Evolutionary conservation across 2,113 vertebrate genomes (phyloP).

Genomic region (Corydoras maculifer): DNA sequence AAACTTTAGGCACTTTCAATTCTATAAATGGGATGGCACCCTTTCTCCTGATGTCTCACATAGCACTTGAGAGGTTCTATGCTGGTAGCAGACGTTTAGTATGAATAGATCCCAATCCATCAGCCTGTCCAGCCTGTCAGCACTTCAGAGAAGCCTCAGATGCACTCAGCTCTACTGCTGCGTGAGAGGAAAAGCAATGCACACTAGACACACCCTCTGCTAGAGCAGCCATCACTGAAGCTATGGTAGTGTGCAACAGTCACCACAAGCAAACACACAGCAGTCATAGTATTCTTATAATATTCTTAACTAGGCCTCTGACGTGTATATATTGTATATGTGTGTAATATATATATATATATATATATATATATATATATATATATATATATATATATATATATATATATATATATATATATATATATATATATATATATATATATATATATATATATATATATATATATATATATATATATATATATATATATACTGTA

Average conservation of each 20-base stretch:
- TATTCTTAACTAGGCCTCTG: no score
- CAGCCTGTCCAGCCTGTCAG: slow-evolving; percentile 32
- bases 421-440: no score
- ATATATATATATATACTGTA: no score
- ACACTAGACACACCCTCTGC: slow-evolving; percentile 12
- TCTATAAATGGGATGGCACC: slow-evolving; percentile 11
- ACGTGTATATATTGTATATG: no score
- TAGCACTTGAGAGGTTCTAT: slow-evolving; percentile 24
- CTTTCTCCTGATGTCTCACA: slow-evolving; percentile 19
- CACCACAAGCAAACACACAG: not conserved
- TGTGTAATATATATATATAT: no score
- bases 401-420: no score
- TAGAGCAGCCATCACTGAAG: slow-evolving; percentile 1
- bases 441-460: no score
- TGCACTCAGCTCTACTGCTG: slow-evolving; percentile 9
- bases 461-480: no score
- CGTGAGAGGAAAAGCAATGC: slow-evolving; percentile 1
- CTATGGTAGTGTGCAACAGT: not conserved
- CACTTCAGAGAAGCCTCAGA: slow-evolving; percentile 18
- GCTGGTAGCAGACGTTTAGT: slow-evolving; percentile 17
- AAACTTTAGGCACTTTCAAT: not conserved
- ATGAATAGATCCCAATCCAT: slow-evolving; percentile 23
- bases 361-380: no score
- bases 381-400: no score
- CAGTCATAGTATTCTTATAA: not conserved